Percentiles rank a stretch among this genome's conserved stretches.
These are phyloP conservation scores for Tenthredo notha DNA, from an alignment of 2,888 invertebrate species.

Conservation along the genomic window DNA sequence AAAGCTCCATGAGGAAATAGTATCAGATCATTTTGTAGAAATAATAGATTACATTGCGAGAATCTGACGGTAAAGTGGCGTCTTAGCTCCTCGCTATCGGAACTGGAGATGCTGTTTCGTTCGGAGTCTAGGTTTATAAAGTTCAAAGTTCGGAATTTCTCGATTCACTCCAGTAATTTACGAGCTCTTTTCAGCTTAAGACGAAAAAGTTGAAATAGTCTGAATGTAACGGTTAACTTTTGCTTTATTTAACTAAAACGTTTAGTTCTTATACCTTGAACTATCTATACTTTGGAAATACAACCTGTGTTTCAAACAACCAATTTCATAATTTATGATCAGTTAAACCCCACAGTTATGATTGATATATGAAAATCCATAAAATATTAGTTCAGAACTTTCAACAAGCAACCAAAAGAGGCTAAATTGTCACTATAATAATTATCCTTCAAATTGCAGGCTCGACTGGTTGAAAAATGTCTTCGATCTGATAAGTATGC, in stretches of 20 bases:
- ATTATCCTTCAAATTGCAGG: neutral
- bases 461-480: neutral
- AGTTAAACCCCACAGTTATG: neutral
- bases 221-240: neutral
- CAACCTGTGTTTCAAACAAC: neutral
- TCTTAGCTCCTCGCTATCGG: neutral
- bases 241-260: neutral
- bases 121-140: neutral
- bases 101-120: neutral
- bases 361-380: neutral
- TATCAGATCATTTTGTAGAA: neutral
- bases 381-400: neutral
- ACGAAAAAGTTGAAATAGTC: neutral
- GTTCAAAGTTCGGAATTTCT: constrained; percentile 19
- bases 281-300: neutral
- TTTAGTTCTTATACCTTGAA: neutral
- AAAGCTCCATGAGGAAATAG: neutral
- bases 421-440: neutral
- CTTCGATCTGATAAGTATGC: neutral
- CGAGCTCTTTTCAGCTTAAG: neutral
- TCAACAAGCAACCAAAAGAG: neutral
- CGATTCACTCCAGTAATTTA: constrained; percentile 22
- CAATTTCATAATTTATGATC: neutral
- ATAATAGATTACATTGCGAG: constrained; percentile 13
- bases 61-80: constrained; percentile 22